Evolutionary conservation across 2,888 invertebrate species (phyloP).

Genomic region (Drosophila demipolita): DNA sequence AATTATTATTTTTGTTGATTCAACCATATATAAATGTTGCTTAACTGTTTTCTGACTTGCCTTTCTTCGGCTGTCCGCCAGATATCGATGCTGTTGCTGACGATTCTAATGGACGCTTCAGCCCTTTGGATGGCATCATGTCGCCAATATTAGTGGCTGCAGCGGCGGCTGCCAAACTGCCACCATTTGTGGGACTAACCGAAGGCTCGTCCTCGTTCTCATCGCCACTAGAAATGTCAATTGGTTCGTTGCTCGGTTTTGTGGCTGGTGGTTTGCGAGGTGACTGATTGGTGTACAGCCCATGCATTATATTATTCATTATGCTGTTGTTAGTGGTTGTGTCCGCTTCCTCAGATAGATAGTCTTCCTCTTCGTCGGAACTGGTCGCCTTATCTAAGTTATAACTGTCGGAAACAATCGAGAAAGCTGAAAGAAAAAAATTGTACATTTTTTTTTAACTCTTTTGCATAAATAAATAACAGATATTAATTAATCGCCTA

Average conservation of each 20-base stretch:
- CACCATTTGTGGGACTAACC: conserved; percentile 46
- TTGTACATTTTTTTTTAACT: neutral
- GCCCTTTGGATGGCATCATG: conserved; percentile 11
- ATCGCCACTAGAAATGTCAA: conserved; percentile 93
- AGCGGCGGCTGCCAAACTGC: neutral
- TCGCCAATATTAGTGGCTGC: neutral
- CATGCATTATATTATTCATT: conserved; percentile 84
- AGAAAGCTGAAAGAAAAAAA: conserved; percentile 87
- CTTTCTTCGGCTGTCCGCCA: conserved; percentile 48
- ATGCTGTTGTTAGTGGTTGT: conserved; percentile 61
- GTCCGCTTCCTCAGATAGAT: conserved; percentile 49
- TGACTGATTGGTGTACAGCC: conserved; percentile 84
- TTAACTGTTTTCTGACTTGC: conserved; percentile 27
- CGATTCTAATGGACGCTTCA: conserved; percentile 42
- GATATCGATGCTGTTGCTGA: neutral
- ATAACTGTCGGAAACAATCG: conserved; percentile 89
- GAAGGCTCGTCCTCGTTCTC: conserved; percentile 86
- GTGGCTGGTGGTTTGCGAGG: conserved; percentile 71
- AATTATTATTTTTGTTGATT: conserved; percentile 15
- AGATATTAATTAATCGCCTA: neutral
- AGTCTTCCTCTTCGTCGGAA: conserved; percentile 86
- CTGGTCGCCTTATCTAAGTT: conserved; percentile 86
- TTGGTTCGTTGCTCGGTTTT: conserved; percentile 86
- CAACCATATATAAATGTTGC: neutral
- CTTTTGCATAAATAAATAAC: neutral